Conservation (phyloP, 2,888 invertebrate genomes). For the Orthosia gracilis region DNA sequence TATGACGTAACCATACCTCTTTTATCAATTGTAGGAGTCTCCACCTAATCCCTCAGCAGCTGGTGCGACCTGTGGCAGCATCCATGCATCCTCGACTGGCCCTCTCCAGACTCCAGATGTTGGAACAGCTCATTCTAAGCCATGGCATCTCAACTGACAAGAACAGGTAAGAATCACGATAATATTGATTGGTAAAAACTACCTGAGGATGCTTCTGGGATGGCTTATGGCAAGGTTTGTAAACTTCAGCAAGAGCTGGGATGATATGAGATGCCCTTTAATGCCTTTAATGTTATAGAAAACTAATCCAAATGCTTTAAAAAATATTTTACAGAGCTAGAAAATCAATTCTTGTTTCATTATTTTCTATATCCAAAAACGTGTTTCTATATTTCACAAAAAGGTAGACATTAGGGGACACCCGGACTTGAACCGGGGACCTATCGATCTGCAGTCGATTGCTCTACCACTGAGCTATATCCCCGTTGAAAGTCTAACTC, state of each 20-base stretch:
- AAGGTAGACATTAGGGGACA: conserved; percentile 90
- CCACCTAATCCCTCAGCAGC: conserved; percentile 95
- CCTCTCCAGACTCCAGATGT: conserved; percentile 96
- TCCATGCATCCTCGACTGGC: conserved; percentile 97
- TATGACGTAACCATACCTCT: background rate
- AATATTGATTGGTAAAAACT: background rate
- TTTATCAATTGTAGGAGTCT: conserved; percentile 90
- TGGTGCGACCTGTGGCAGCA: conserved; percentile 96
- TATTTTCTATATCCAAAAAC: background rate
- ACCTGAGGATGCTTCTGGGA: background rate
- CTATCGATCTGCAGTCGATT: conserved; percentile 91
- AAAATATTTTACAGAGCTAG: background rate
- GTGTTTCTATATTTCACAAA: background rate
- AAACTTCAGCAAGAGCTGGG: no score
- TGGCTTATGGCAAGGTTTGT: no score
- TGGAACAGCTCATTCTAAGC: conserved; percentile 96
- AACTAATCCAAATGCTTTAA: background rate
- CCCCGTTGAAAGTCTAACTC: conserved; percentile 66
- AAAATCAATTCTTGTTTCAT: background rate
- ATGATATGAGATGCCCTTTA: no score
- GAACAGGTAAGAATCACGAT: conserved; percentile 91
- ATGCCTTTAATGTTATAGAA: no score
- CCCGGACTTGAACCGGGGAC: conserved; percentile 90
- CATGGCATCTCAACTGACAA: conserved; percentile 97
- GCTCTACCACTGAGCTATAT: conserved; percentile 90